phyloP scores from a whole-genome alignment of 2,113 vertebrate genomes.

The Chloroceryle aenea region DNA sequence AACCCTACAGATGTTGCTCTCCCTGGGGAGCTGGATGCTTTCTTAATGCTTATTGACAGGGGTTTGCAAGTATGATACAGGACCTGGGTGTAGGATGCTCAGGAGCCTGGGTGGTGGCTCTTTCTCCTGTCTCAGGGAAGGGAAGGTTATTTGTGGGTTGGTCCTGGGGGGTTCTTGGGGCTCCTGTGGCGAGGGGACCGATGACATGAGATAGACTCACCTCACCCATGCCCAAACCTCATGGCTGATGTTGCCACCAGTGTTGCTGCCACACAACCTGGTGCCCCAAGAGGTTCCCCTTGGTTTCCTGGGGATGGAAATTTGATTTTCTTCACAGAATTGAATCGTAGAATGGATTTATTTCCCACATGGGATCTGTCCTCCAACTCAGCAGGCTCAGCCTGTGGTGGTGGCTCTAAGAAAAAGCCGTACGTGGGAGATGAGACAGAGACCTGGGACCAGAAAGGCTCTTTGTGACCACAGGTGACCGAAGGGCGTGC shows the following conservation, averaged over 20 bases:
- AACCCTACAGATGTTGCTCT: conserved; percentile 29
- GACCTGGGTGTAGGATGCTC: rapidly evolving
- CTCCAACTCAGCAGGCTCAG: not conserved
- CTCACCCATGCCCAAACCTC: rapidly evolving
- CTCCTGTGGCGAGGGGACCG: rapidly evolving
- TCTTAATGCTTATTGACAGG: conserved; percentile 47
- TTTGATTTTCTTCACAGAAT: not conserved
- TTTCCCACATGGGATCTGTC: not conserved
- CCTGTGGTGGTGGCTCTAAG: rapidly evolving
- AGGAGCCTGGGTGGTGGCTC: not conserved
- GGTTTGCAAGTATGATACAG: not conserved
- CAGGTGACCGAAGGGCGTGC: rapidly evolving
- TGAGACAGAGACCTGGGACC: rapidly evolving
- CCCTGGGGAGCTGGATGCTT: not conserved
- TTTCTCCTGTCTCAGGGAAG: not conserved
- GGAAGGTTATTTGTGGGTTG: not conserved
- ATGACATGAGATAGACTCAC: not conserved
- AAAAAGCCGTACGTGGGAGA: not conserved
- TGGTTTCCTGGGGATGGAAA: not conserved
- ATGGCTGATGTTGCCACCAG: not conserved
- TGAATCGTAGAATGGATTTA: not conserved
- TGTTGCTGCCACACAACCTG: not conserved
- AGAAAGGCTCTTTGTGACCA: not conserved
- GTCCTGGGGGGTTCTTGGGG: not conserved
- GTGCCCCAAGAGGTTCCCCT: no score